Percentiles rank a stretch among this genome's conserved stretches.
phyloP scores from a whole-genome alignment of 2,797 vertebrate species.

The Diplodus sargus region DNA sequence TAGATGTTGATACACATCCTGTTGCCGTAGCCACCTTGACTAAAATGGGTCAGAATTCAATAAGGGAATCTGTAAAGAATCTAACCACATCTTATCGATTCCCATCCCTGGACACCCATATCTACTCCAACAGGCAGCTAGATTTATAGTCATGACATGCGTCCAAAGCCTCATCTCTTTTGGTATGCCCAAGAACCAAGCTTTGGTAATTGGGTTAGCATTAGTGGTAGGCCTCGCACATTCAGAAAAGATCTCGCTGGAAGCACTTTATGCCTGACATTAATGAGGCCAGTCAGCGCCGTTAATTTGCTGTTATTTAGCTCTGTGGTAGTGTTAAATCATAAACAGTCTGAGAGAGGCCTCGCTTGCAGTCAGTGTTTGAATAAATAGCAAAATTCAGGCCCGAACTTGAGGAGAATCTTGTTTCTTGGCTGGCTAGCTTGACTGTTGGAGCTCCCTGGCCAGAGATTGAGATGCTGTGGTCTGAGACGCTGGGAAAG shows the following conservation, averaged over 20 bases:
- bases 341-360: constrained; percentile 52
- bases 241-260: constrained; percentile 44
- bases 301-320: constrained; percentile 63
- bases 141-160: constrained; percentile 15
- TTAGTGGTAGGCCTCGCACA: constrained; percentile 22
- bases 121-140: constrained; percentile 51
- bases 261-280: constrained; percentile 53
- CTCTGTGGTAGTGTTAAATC: constrained; percentile 61
- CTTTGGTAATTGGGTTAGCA: constrained; percentile 56
- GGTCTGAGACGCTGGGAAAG: constrained; percentile 82
- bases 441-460: constrained; percentile 50
- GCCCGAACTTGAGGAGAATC: constrained; percentile 47
- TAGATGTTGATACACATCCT: no score
- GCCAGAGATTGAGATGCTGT: constrained; percentile 74
- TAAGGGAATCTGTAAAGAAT: no score
- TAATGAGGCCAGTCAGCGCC: constrained; percentile 60
- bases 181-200: constrained; percentile 3
- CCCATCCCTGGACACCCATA: neutral
- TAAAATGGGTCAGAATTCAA: no score
- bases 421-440: constrained; percentile 60
- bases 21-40: no score
- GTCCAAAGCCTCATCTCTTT: constrained; percentile 25
- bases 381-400: constrained; percentile 46
- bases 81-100: no score
- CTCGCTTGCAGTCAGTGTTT: constrained; percentile 33